These are phyloP conservation scores for Drosophila bunnanda DNA, from an alignment of 2,888 invertebrate species.

Conservation along the genomic window DNA sequence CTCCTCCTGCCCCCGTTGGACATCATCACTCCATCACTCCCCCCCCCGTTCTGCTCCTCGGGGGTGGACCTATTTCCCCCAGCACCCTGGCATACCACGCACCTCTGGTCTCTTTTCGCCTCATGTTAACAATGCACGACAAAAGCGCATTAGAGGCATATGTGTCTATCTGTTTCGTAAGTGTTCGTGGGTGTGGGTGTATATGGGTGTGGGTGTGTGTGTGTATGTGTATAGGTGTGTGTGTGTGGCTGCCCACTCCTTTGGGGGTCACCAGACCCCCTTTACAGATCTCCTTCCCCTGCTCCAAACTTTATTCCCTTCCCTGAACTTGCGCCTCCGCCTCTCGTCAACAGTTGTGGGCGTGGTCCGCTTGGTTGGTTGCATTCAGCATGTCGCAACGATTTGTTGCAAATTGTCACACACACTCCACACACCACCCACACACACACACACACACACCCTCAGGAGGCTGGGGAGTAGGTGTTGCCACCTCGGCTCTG, in stretches of 20 bases:
- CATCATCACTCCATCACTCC: constrained; percentile 5
- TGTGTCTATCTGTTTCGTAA: constrained; percentile 17
- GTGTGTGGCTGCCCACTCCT: constrained; percentile 51
- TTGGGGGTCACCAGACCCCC: constrained; percentile 14
- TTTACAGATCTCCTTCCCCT: neutral
- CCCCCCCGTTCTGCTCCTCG: neutral
- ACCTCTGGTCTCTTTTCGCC: constrained; percentile 17
- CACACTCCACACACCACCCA: too few relatives aligned
- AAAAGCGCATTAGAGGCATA: constrained; percentile 71
- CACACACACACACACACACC: constrained; percentile 17
- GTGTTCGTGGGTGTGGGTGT: constrained; percentile 17
- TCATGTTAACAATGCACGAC: constrained; percentile 68
- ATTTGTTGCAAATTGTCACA: constrained; percentile 72
- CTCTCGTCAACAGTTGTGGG: constrained; percentile 17
- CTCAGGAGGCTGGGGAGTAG: neutral
- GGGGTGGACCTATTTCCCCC: neutral
- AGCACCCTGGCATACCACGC: too few relatives aligned
- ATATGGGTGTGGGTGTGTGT: too few relatives aligned
- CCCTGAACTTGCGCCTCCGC: constrained; percentile 1
- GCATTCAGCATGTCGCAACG: constrained; percentile 68
- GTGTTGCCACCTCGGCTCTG: constrained; percentile 41
- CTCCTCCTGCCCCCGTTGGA: neutral
- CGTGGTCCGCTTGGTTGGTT: constrained; percentile 60
- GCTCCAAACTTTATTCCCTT: neutral
- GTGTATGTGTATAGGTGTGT: neutral